A percentile compares a stretch with the other conserved stretches of the same genome.
These are phyloP conservation scores for Thymelicus sylvestris DNA, from an alignment of 2,888 invertebrate species.

Conservation along the genomic window DNA sequence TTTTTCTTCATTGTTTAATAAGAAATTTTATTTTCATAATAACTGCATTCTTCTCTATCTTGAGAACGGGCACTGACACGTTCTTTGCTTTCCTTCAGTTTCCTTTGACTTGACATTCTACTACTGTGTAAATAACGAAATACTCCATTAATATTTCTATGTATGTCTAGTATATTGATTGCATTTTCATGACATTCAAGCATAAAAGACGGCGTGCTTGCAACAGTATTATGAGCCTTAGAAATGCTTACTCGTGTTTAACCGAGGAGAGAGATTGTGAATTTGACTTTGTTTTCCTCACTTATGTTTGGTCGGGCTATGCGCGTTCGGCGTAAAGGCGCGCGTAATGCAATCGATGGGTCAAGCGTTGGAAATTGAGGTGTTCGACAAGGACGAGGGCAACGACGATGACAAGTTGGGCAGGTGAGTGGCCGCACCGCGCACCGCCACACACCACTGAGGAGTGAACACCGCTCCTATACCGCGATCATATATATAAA, in stretches of 20 bases:
- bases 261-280: conserved; percentile 51
- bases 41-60: conserved; percentile 19
- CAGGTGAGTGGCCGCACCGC: conserved; percentile 86
- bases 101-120: conserved; percentile 14
- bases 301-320: conserved; percentile 78
- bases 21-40: neutral
- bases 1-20: neutral
- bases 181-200: conserved; percentile 18
- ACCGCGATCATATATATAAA: neutral
- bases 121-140: neutral
- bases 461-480: conserved; percentile 37
- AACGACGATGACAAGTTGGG: conserved; percentile 95
- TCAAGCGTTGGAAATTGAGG: conserved; percentile 89
- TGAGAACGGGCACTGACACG: neutral
- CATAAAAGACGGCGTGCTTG: conserved; percentile 12
- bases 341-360: conserved; percentile 87
- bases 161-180: neutral
- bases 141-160: neutral
- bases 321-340: conserved; percentile 76
- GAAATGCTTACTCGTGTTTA: conserved; percentile 28
- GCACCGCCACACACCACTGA: conserved; percentile 9
- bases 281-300: conserved; percentile 78
- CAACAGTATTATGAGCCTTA: conserved; percentile 10
- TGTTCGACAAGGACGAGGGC: conserved; percentile 94
- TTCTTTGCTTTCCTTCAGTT: conserved; percentile 25